Percentiles rank a stretch among this genome's conserved stretches.
Conservation (phyloP, 2,797 vertebrate species). For the Phalanger gymnotis region DNA sequence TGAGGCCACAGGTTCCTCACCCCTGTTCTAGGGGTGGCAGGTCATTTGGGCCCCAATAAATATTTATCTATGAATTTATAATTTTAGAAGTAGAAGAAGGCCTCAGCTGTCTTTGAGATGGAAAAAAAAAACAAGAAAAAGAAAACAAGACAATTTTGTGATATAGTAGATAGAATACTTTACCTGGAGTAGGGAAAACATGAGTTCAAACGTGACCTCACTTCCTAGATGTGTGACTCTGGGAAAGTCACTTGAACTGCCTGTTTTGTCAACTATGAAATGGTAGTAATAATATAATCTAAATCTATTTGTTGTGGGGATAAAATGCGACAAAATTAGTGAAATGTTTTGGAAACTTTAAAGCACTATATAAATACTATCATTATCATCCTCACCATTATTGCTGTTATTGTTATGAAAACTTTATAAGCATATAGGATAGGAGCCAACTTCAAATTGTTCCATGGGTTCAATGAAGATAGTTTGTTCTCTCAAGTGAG, state of each 20-base stretch:
- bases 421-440: not conserved
- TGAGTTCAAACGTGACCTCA: not conserved
- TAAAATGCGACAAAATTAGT: not conserved
- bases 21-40: not conserved
- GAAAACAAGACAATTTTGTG: not conserved
- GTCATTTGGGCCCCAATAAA: too few relatives aligned
- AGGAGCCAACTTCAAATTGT: not conserved
- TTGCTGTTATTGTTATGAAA: not conserved
- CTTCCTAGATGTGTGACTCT: not conserved
- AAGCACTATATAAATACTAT: not conserved
- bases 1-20: too few relatives aligned
- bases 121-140: not conserved
- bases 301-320: not conserved
- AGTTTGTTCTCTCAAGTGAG: not conserved
- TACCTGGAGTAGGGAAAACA: not conserved
- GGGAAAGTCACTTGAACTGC: not conserved
- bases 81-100: not conserved
- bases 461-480: not conserved
- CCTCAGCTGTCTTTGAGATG: not conserved
- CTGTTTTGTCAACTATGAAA: not conserved
- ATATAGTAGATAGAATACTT: not conserved
- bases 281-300: not conserved
- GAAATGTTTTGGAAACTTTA: not conserved
- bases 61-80: not conserved
- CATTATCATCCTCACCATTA: not conserved